Evolutionary conservation across 1,140 invertebrate species (phyloP).

Genomic region (Drosophila malerkotliana): DNA sequence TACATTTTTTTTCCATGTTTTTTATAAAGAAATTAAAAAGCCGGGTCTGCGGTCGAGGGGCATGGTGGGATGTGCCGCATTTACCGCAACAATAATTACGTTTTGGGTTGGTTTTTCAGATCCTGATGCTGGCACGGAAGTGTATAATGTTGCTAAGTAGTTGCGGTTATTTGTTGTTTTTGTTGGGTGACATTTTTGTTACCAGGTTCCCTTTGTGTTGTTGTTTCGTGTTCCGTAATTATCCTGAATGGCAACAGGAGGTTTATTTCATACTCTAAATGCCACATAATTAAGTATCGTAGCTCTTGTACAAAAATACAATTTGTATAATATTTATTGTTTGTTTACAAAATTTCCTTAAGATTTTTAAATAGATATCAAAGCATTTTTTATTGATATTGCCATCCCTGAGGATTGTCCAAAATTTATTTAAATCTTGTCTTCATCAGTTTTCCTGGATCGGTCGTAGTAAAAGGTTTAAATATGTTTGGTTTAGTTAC

Average conservation of each 20-base stretch:
- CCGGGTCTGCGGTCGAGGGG: conserved; percentile 49
- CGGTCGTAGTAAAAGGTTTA: no score
- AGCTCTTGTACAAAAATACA: conserved; percentile 31
- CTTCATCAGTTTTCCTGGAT: no score
- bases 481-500: no score
- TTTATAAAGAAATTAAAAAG: conserved; percentile 77
- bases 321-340: conserved; percentile 5
- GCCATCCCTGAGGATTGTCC: no score
- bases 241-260: conserved; percentile 78
- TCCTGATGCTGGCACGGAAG: conserved; percentile 71
- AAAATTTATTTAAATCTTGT: no score
- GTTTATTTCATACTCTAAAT: conserved; percentile 75
- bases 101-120: conserved; percentile 64
- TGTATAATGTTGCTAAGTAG: conserved; percentile 82
- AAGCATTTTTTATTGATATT: background rate
- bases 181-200: conserved; percentile 44
- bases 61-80: conserved; percentile 28
- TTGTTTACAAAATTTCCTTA: conserved; percentile 10
- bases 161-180: conserved; percentile 65
- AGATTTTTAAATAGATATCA: background rate
- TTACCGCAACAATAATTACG: conserved; percentile 81
- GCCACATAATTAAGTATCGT: conserved; percentile 74
- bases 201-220: conserved; percentile 27
- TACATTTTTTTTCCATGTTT: conserved; percentile 4
- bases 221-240: conserved; percentile 59